phyloP scores from a whole-genome alignment of 1,140 invertebrate species.

The Apis cerana region DNA sequence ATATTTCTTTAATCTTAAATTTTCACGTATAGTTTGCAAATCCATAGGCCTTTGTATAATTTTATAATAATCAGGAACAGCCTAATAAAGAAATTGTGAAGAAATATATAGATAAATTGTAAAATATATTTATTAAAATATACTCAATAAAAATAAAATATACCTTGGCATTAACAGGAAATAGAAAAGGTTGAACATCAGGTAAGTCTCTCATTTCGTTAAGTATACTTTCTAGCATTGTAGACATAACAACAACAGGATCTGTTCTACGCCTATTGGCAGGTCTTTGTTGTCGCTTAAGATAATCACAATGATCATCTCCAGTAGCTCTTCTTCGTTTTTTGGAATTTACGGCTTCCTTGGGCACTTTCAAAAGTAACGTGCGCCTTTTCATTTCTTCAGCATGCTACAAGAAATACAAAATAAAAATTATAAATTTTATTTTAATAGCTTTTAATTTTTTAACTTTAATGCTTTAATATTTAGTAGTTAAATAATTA shows the following conservation, averaged over 20 bases:
- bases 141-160: conserved; percentile 22
- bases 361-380: conserved; percentile 91
- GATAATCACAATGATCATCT: conserved; percentile 94
- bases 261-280: conserved; percentile 97
- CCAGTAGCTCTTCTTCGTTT: conserved; percentile 86
- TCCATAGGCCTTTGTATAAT: conserved; percentile 98
- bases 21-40: conserved; percentile 97
- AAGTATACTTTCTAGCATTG: conserved; percentile 95
- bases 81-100: conserved; percentile 75
- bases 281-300: conserved; percentile 92
- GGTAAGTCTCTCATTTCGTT: conserved; percentile 96
- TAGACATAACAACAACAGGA: conserved; percentile 96
- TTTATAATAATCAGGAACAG: conserved; percentile 96
- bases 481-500: too few species aligned
- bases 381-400: conserved; percentile 90
- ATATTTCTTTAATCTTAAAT: conserved; percentile 95
- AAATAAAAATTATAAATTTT: background rate
- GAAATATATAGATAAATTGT: conserved; percentile 23
- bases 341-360: conserved; percentile 86
- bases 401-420: conserved; percentile 83
- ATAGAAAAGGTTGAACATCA: conserved; percentile 95
- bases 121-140: conserved; percentile 7
- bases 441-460: too few species aligned
- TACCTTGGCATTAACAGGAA: conserved; percentile 96
- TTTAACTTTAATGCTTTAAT: background rate